phyloP scores from a whole-genome alignment of 2,888 invertebrate species.

The Xanthostigma xanthostigma region DNA sequence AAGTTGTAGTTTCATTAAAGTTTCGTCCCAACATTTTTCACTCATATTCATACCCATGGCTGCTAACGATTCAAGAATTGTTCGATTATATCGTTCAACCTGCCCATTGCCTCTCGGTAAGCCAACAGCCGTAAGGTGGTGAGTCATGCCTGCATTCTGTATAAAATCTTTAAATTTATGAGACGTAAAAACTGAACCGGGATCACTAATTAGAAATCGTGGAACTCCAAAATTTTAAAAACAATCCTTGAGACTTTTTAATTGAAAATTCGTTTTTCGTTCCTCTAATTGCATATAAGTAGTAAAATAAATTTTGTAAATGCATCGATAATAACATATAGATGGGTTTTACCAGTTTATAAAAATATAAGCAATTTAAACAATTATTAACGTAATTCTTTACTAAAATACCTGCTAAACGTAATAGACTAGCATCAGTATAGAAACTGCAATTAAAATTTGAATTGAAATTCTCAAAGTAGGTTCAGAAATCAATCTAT shows the following conservation, averaged over 20 bases:
- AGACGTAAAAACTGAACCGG: neutral
- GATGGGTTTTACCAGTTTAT: conserved; percentile 9
- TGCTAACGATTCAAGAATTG: neutral
- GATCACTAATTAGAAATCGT: conserved; percentile 1
- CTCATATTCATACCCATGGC: conserved; percentile 9
- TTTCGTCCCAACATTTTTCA: conserved; percentile 11
- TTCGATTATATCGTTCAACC: conserved; percentile 1
- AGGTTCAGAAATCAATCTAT: neutral
- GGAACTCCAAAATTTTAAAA: conserved; percentile 9
- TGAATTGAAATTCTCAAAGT: neutral
- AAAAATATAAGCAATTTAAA: conserved; percentile 5
- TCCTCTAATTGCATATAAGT: conserved; percentile 7
- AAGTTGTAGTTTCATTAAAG: conserved; percentile 10
- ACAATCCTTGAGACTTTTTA: conserved; percentile 1
- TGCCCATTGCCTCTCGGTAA: conserved; percentile 3
- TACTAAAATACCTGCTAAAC: neutral
- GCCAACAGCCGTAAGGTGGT: conserved; percentile 1
- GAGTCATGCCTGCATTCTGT: conserved; percentile 10
- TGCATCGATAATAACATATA: conserved; percentile 13
- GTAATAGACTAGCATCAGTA: conserved; percentile 1
- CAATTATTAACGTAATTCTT: neutral
- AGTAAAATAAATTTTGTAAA: conserved; percentile 17
- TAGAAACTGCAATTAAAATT: neutral
- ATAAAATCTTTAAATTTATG: neutral
- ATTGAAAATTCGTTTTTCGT: conserved; percentile 3